Percentiles rank a stretch among this genome's conserved stretches.
Evolutionary conservation across 2,113 vertebrate genomes (phyloP).

Genomic region (Gracilinanus agilis): DNA sequence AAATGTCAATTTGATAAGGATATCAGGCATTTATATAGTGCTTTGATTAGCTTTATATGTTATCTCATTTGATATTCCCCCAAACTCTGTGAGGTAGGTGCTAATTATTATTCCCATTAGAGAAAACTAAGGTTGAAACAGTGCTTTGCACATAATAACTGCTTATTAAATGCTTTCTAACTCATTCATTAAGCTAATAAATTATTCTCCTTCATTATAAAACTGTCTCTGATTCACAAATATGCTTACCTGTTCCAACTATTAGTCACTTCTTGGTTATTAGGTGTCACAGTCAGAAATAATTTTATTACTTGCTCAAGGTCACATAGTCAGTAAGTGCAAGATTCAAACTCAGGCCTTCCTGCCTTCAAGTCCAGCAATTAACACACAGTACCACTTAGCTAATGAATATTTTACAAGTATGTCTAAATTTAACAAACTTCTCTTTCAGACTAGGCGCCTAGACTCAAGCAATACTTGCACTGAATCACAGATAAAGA

Average conservation of each 20-base stretch:
- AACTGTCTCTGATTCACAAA: not conserved
- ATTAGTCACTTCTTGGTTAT: not conserved
- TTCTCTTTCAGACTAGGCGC: no score
- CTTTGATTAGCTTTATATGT: not conserved
- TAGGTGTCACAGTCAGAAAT: not conserved
- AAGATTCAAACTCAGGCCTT: not conserved
- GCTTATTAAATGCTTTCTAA: not conserved
- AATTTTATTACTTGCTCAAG: not conserved
- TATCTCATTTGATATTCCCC: not conserved
- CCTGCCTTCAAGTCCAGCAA: not conserved
- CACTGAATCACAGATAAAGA: not conserved
- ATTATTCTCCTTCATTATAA: not conserved
- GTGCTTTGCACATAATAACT: not conserved
- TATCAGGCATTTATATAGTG: not conserved
- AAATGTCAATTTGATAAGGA: not conserved
- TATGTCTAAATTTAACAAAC: not conserved
- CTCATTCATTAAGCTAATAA: not conserved
- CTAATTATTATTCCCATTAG: not conserved
- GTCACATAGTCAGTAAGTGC: not conserved
- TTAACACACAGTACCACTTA: not conserved
- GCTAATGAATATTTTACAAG: not conserved
- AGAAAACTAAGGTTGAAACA: not conserved
- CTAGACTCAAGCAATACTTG: not conserved
- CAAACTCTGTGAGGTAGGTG: not conserved
- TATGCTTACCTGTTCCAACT: not conserved